Conservation (phyloP, 2,888 invertebrate genomes). For the Plebejus anna region DNA sequence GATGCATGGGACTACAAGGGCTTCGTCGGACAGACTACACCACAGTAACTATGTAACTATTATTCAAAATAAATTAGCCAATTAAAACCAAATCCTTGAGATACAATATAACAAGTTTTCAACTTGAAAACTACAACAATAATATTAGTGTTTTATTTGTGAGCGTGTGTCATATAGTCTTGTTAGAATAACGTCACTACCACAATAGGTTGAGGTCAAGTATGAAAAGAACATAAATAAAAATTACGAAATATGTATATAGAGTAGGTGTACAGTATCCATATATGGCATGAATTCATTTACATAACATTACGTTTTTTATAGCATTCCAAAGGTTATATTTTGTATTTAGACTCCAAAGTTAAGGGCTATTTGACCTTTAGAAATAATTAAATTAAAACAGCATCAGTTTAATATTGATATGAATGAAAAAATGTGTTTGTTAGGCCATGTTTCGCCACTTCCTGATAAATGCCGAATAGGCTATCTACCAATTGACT, state of each 20-base stretch:
- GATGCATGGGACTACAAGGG: conserved; percentile 61
- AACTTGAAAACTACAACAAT: conserved; percentile 1
- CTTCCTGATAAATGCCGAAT: no score
- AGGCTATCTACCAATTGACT: no score
- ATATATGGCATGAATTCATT: background rate
- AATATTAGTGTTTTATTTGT: background rate
- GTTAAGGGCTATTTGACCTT: background rate
- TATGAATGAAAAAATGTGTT: no score
- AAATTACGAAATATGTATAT: conserved; percentile 11
- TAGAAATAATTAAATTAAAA: background rate
- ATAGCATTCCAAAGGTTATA: background rate
- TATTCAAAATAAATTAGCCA: background rate
- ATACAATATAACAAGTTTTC: background rate
- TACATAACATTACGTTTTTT: background rate
- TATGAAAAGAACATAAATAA: background rate
- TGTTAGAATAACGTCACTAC: conserved; percentile 13
- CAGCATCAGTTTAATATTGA: background rate
- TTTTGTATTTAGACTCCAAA: background rate
- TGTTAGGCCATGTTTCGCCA: no score
- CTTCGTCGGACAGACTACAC: conserved; percentile 43
- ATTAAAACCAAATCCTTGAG: background rate
- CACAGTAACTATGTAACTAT: background rate
- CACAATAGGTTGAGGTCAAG: conserved; percentile 27
- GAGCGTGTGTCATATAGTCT: conserved; percentile 3
- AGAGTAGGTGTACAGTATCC: conserved; percentile 3